phyloP scores from a whole-genome alignment of 92 coral and sea anemone genomes.

The Pocillopora meandrina region DNA sequence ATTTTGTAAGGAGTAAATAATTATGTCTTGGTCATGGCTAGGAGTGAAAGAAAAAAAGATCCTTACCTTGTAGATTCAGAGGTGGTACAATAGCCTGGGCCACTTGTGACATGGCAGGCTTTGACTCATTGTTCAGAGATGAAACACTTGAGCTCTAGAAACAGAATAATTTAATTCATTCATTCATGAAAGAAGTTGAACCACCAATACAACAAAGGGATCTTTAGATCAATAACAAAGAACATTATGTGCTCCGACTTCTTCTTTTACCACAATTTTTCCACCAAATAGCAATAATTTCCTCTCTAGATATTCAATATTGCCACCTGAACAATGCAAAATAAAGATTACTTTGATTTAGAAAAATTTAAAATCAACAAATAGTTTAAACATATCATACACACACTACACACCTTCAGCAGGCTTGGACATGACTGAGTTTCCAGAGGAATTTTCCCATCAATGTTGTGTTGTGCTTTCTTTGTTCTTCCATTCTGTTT shows the following conservation, averaged over 20 bases:
- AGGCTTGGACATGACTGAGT: slow-evolving; percentile 4
- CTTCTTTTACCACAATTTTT: too few relatives aligned
- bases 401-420: slow-evolving; percentile 9
- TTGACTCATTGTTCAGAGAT: slow-evolving; percentile 2
- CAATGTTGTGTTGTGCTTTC: neutral
- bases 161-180: neutral
- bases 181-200: neutral
- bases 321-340: too few relatives aligned
- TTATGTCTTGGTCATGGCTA: too few relatives aligned
- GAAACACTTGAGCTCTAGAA: slow-evolving; percentile 26
- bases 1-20: too few relatives aligned
- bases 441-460: neutral
- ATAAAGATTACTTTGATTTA: too few relatives aligned
- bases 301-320: too few relatives aligned
- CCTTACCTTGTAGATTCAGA: slow-evolving; percentile 62
- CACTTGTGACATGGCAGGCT: neutral
- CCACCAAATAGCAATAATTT: too few relatives aligned
- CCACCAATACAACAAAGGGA: too few relatives aligned
- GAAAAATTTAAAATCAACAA: too few relatives aligned
- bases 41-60: neutral
- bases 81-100: slow-evolving; percentile 48
- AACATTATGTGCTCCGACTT: too few relatives aligned
- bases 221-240: too few relatives aligned
- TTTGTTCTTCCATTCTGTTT: neutral
- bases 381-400: too few relatives aligned